These are phyloP conservation scores for Silurus meridionalis DNA, from an alignment of 2,113 vertebrate species.

Conservation along the genomic window DNA sequence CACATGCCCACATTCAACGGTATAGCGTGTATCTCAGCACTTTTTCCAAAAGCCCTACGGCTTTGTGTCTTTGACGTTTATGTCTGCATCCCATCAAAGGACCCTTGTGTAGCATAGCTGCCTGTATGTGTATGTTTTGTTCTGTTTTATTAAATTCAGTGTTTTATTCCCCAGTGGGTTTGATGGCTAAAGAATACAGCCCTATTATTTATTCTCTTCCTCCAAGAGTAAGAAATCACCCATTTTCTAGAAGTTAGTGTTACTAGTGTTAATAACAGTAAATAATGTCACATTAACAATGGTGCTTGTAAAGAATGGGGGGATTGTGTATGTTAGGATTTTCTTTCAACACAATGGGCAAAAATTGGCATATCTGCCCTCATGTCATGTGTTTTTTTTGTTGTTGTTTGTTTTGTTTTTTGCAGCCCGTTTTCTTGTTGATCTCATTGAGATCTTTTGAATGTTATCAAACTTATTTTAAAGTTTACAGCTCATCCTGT, in stretches of 20 bases:
- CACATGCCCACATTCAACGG: constrained; percentile 8
- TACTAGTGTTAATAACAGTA: constrained; percentile 29
- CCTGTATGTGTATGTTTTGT: constrained; percentile 7
- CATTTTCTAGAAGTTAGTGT: constrained; percentile 33
- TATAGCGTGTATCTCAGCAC: constrained; percentile 40
- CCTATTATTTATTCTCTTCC: constrained; percentile 32
- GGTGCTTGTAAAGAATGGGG: constrained; percentile 16
- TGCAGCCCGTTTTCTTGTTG: constrained; percentile 70
- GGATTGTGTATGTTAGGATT: constrained; percentile 17
- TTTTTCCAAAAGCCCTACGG: constrained; percentile 20
- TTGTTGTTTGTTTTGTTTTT: neutral
- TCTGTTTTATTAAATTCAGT: constrained; percentile 9
- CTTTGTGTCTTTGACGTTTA: constrained; percentile 27
- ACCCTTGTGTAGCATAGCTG: constrained; percentile 44
- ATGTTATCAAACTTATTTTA: constrained; percentile 87
- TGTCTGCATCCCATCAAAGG: constrained; percentile 24
- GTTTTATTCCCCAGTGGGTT: constrained; percentile 6
- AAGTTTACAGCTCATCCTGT: constrained; percentile 77
- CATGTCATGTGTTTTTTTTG: constrained; percentile 31
- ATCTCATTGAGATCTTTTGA: constrained; percentile 83
- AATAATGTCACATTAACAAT: constrained; percentile 14
- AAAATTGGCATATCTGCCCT: constrained; percentile 51
- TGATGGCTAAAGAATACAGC: constrained; percentile 18
- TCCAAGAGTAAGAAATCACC: constrained; percentile 5
- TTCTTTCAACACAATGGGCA: constrained; percentile 44